Conservation (phyloP, 1,140 invertebrate species). For the Eciton burchellii region DNA sequence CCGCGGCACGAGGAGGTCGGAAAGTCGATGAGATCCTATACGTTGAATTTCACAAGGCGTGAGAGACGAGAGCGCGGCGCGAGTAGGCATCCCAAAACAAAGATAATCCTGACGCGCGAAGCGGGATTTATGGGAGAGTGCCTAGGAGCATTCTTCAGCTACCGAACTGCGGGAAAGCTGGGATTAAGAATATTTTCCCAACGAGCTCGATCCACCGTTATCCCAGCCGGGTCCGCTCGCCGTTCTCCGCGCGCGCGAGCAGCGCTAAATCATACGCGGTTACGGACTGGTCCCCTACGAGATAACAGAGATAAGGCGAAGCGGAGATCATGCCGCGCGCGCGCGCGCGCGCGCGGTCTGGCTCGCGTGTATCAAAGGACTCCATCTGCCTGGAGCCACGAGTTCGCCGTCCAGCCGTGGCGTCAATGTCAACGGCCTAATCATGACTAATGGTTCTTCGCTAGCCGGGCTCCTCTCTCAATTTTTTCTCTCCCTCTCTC, state of each 20-base stretch:
- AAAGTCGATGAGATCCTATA: conserved; percentile 20
- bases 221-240: background rate
- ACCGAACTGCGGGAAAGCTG: background rate
- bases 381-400: conserved; percentile 72
- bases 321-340: conserved; percentile 60
- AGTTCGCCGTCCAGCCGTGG: conserved; percentile 69
- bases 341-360: no score
- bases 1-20: background rate
- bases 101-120: conserved; percentile 7
- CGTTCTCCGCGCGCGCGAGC: conserved; percentile 57
- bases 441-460: conserved; percentile 79
- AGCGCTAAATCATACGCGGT: conserved; percentile 69
- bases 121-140: background rate
- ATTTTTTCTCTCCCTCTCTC: background rate
- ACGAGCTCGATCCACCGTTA: background rate
- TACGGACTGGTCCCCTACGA: conserved; percentile 59
- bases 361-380: conserved; percentile 75
- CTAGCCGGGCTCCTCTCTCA: conserved; percentile 18
- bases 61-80: background rate
- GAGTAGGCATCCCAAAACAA: conserved; percentile 9
- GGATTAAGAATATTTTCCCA: conserved; percentile 25
- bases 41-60: conserved; percentile 1
- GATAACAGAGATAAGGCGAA: conserved; percentile 66
- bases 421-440: conserved; percentile 79
- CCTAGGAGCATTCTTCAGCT: background rate